These are phyloP conservation scores for Acomys russatus DNA, from an alignment of 2,797 vertebrate species.

Conservation along the genomic window DNA sequence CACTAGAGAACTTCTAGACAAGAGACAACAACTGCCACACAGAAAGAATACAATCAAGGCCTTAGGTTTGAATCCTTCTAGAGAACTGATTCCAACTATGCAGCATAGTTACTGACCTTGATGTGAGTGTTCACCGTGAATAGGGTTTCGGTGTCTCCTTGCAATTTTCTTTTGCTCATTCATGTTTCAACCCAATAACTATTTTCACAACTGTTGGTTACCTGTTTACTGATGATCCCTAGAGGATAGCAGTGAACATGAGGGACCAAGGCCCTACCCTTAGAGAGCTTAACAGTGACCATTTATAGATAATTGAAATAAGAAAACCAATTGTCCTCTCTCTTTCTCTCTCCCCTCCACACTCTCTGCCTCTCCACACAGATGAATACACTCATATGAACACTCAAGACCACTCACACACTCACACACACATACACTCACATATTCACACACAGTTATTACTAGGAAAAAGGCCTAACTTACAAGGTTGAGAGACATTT, in stretches of 20 bases:
- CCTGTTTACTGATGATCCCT: background rate
- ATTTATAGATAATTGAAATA: background rate
- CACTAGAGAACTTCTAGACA: background rate
- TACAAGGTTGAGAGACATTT: background rate
- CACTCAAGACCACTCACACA: background rate
- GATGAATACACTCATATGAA: background rate
- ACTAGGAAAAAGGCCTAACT: background rate
- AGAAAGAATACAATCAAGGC: background rate
- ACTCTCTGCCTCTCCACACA: background rate
- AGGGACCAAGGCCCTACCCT: background rate
- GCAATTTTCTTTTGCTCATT: background rate
- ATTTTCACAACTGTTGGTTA: background rate
- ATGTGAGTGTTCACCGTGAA: background rate
- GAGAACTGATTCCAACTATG: background rate
- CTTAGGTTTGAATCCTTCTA: background rate
- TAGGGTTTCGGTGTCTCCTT: background rate
- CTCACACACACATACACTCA: background rate
- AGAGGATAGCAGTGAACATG: background rate
- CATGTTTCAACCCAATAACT: background rate
- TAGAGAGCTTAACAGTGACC: background rate
- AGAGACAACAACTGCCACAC: background rate
- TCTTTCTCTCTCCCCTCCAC: background rate
- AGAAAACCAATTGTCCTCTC: background rate
- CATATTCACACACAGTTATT: background rate
- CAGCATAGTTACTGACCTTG: background rate